These are phyloP conservation scores for Drosophila meridionalis DNA, from an alignment of 2,888 invertebrate genomes.

Conservation along the genomic window DNA sequence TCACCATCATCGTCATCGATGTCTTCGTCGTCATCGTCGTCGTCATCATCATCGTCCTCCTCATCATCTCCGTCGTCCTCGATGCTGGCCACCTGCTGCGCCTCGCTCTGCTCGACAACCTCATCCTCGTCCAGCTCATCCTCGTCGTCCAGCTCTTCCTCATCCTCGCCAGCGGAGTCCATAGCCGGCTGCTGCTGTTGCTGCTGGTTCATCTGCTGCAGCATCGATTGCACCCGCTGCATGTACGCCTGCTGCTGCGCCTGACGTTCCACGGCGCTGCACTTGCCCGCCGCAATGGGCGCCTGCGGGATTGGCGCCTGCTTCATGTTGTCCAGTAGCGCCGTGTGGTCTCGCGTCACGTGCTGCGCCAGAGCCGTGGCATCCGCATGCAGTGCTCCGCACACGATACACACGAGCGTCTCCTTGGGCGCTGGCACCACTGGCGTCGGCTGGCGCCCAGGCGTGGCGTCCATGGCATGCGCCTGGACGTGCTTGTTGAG, in stretches of 20 bases:
- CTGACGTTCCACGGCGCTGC: constrained; percentile 60
- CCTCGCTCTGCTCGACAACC: constrained; percentile 6
- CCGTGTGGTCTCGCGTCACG: constrained; percentile 82
- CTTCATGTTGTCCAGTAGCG: constrained; percentile 81
- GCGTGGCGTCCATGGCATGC: constrained; percentile 66
- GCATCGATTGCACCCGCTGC: constrained; percentile 70
- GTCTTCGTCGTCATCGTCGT: constrained; percentile 9
- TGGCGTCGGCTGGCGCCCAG: constrained; percentile 8
- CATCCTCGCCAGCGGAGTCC: constrained; percentile 72
- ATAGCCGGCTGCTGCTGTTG: constrained; percentile 55
- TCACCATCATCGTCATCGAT: constrained; percentile 6
- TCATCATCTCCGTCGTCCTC: constrained; percentile 17
- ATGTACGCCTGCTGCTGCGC: constrained; percentile 74
- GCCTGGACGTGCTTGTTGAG: constrained; percentile 83
- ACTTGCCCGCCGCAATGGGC: constrained; percentile 39
- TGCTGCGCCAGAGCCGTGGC: constrained; percentile 82
- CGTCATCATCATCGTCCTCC: not conserved
- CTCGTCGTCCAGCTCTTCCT: constrained; percentile 59
- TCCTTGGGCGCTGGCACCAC: constrained; percentile 51
- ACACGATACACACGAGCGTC: constrained; percentile 83
- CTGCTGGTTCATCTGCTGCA: constrained; percentile 72
- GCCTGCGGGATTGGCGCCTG: constrained; percentile 46
- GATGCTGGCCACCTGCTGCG: constrained; percentile 22
- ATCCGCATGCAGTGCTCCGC: constrained; percentile 82
- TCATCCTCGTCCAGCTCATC: constrained; percentile 33